Evolutionary conservation across 2,113 vertebrate species (phyloP).

Genomic region (Plecturocebus donacophilus): DNA sequence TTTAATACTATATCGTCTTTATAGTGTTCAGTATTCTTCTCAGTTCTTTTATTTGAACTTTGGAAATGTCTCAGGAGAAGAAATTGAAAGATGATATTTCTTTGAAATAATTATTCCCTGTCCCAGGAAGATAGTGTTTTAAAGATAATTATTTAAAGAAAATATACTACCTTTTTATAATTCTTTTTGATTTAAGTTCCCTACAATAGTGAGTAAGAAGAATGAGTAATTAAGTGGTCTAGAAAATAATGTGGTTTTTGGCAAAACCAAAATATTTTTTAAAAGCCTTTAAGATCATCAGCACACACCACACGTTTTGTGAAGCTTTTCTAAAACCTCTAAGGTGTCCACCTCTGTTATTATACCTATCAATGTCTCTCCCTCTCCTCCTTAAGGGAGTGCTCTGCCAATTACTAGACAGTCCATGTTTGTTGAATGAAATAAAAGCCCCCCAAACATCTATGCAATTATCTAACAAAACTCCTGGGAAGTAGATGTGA

Average conservation of each 20-base stretch:
- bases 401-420: background rate
- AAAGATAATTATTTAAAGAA: slow-evolving; percentile 80
- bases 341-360: background rate
- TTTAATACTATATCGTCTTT: slow-evolving; percentile 83
- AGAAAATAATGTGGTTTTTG: slow-evolving; percentile 24
- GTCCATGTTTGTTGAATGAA: background rate
- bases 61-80: slow-evolving; percentile 80
- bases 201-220: background rate
- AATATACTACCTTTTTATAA: slow-evolving; percentile 47
- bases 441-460: background rate
- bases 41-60: slow-evolving; percentile 82
- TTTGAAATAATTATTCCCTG: slow-evolving; percentile 74
- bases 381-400: background rate
- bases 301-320: background rate
- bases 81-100: slow-evolving; percentile 81
- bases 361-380: background rate
- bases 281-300: background rate
- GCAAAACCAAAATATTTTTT: background rate
- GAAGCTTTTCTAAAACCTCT: background rate
- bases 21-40: slow-evolving; percentile 79
- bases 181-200: slow-evolving; percentile 23
- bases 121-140: slow-evolving; percentile 74
- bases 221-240: slow-evolving; percentile 31
- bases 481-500: background rate
- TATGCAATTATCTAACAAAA: background rate